These are phyloP conservation scores for Silurus asotus DNA, from an alignment of 2,113 vertebrate genomes.

Conservation along the genomic window DNA sequence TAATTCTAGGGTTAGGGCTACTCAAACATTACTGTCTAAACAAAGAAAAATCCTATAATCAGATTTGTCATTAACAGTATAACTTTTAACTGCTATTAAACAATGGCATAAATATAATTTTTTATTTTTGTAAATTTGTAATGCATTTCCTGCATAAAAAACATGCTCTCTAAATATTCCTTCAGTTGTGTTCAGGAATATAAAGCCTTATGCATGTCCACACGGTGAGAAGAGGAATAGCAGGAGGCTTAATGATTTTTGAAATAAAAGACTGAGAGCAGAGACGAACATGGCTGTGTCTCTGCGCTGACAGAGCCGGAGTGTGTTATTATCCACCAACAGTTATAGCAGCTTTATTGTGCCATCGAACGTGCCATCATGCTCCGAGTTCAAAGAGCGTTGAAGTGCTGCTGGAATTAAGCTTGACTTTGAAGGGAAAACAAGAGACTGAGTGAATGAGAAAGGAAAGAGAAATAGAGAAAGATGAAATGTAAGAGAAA, in stretches of 20 bases:
- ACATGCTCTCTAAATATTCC: neutral
- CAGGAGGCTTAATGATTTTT: constrained; percentile 13
- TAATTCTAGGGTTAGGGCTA: neutral
- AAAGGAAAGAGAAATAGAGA: neutral
- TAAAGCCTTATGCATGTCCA: neutral
- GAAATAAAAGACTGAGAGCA: constrained; percentile 3
- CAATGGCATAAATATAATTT: neutral
- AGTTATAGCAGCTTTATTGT: constrained; percentile 16
- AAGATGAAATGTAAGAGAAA: neutral
- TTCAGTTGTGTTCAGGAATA: neutral
- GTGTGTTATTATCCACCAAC: constrained; percentile 32
- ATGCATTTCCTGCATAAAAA: neutral
- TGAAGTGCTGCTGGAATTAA: constrained; percentile 36
- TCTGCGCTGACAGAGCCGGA: constrained; percentile 1
- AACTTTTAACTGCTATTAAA: neutral
- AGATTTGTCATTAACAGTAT: neutral
- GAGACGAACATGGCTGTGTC: neutral
- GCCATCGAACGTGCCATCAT: neutral
- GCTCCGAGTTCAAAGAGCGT: constrained; percentile 26
- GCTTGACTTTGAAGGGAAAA: constrained; percentile 31
- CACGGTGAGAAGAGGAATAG: constrained; percentile 7
- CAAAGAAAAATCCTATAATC: neutral
- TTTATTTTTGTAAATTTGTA: neutral
- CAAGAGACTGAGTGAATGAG: neutral
- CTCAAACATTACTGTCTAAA: neutral